Base-by-base conservation (phyloP, 2,113 vertebrate genomes). In the Tragelaphus strepsiceros region DNA sequence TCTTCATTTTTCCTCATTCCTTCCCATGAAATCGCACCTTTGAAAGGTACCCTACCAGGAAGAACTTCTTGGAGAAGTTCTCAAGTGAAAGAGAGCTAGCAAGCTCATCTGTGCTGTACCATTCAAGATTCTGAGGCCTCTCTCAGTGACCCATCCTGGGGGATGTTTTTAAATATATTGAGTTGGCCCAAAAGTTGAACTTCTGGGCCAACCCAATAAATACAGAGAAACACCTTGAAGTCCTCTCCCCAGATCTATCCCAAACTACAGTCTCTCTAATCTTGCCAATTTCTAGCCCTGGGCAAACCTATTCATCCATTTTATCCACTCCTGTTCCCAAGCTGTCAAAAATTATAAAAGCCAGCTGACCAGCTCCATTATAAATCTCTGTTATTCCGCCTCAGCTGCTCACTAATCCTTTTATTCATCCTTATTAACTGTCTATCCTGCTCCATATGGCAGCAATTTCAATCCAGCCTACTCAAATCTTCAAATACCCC, bases 361-460 rank as follows among this genome's bases (percentile, higher is more conserved):
- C 85, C 84, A 64, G 64, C 81, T 95, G 81, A 92, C 77, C 39
- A 4, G 30, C 16, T 86, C 81, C 86, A 77, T 77, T 85, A 86
- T 92, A 91, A 94, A 88, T 91, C 95, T 95, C 22, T 81, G 87
- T 81, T 81, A 90, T 81, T 97, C 82, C 2, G 9, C 94, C 77
- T 82, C 21, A 22, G 3, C 32, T 94, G 82, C 77, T 88, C 91
- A 17, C 93, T 94, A 92, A 96, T 82, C 81, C 78, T 96, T 94
- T 96, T 91, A 90, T 88, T 97, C 91, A 49, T 93, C 56, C 64
- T 96, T 88, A 94, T 94, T 92, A 97, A 95, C 91, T 91, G 46
- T 85, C 91, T 32, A 21, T 80, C 82, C 82, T 92, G 39, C 54
- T 88, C 64, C 94, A 91, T 54, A 96, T 32, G 89, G 95, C 82